Conservation (phyloP, 2,888 invertebrate species). For the Halictus quadricinctus region DNA sequence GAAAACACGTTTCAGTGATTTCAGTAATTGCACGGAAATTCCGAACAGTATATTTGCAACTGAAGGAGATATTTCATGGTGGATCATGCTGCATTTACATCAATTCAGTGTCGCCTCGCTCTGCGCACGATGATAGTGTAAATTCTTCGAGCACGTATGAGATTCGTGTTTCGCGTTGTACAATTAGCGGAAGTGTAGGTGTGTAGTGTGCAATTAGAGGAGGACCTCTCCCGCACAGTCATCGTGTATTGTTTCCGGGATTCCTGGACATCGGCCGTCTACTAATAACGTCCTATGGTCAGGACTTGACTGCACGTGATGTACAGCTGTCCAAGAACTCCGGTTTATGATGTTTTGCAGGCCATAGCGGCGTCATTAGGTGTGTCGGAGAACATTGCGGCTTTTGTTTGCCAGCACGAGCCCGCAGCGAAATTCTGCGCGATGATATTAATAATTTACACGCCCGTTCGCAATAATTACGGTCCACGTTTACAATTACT, state of each 20-base stretch:
- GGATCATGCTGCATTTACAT: neutral
- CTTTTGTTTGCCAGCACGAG: neutral
- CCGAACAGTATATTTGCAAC: neutral
- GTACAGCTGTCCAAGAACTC: constrained; percentile 7
- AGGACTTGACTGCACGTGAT: neutral
- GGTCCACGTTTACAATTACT: neutral
- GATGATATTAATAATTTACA: neutral
- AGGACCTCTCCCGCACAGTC: neutral
- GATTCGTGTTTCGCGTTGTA: neutral
- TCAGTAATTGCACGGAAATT: neutral
- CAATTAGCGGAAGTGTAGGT: neutral
- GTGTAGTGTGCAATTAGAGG: neutral
- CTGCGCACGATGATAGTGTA: neutral
- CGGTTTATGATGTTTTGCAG: constrained; percentile 4
- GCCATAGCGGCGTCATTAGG: neutral
- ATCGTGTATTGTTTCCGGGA: constrained; percentile 7
- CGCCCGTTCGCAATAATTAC: neutral
- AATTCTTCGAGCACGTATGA: neutral
- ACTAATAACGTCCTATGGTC: neutral
- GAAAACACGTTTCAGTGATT: too few species aligned
- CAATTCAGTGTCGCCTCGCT: neutral
- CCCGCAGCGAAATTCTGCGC: neutral
- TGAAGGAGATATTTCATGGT: neutral
- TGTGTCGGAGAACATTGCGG: neutral
- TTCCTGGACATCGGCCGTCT: neutral